Evolutionary conservation across 1,140 invertebrate species (phyloP).

Genomic region (Heliconius melpomene): DNA sequence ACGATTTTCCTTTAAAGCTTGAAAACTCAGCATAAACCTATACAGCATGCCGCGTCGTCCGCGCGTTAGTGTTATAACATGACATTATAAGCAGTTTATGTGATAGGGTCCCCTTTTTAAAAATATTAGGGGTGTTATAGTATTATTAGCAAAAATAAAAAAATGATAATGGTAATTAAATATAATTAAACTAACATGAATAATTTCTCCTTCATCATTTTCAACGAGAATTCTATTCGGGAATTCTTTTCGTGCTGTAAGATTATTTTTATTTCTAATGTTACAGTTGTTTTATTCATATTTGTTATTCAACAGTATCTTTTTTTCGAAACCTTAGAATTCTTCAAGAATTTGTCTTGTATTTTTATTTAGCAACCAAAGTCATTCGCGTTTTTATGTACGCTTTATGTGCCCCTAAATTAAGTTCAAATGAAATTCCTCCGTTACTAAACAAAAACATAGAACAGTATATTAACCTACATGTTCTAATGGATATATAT

Average conservation of each 20-base stretch:
- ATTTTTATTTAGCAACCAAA: background rate
- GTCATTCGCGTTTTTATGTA: too few relatives aligned
- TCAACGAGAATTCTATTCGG: too few relatives aligned
- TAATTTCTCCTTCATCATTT: too few relatives aligned
- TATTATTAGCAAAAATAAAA: background rate
- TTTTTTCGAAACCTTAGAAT: background rate
- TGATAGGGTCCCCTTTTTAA: background rate
- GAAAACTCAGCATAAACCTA: slow-evolving; percentile 20
- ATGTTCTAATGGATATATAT: background rate
- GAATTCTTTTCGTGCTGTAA: background rate
- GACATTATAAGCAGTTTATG: background rate
- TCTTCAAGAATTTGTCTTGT: background rate
- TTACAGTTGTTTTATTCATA: background rate
- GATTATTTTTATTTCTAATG: background rate
- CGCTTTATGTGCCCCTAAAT: too few relatives aligned
- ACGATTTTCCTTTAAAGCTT: slow-evolving; percentile 26
- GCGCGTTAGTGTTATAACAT: slow-evolving; percentile 23
- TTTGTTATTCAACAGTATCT: background rate
- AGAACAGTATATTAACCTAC: background rate
- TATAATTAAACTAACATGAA: too few relatives aligned
- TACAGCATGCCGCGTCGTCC: background rate
- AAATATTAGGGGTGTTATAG: background rate
- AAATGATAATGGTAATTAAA: too few relatives aligned
- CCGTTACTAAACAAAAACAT: background rate
- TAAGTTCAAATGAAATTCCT: background rate